These are phyloP conservation scores for Drosophila merina DNA, from an alignment of 2,888 invertebrate genomes.

Conservation along the genomic window DNA sequence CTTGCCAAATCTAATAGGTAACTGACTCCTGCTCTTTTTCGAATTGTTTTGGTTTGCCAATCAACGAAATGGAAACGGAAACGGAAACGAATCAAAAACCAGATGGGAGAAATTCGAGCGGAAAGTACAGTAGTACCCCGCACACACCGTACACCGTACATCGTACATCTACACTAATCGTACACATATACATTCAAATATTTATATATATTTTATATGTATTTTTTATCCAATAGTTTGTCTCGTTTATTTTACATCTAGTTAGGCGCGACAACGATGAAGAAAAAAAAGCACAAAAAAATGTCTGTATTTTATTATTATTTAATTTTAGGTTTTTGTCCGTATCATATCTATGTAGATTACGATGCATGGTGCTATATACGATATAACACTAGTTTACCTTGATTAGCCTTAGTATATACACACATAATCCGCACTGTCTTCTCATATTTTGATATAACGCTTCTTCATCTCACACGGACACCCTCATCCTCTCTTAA, in stretches of 20 bases:
- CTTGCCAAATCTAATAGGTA: constrained; percentile 82
- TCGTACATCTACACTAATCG: constrained; percentile 26
- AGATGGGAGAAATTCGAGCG: constrained; percentile 38
- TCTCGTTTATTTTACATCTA: constrained; percentile 46
- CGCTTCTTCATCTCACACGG: constrained; percentile 47
- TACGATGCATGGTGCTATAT: constrained; percentile 51
- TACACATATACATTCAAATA: constrained; percentile 34
- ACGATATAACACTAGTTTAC: constrained; percentile 71
- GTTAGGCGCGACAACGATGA: constrained; percentile 71
- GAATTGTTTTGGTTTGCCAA: constrained; percentile 78
- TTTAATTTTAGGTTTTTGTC: constrained; percentile 20
- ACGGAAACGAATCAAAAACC: constrained; percentile 56
- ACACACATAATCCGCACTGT: constrained; percentile 53
- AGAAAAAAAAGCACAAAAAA: constrained; percentile 55
- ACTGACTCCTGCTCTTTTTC: constrained; percentile 84
- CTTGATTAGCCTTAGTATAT: constrained; percentile 63
- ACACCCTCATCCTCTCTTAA: constrained; percentile 5
- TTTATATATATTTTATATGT: constrained; percentile 37
- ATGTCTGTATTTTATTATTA: constrained; percentile 9
- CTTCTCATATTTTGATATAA: constrained; percentile 64
- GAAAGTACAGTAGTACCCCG: constrained; percentile 41
- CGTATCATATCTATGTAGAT: constrained; percentile 41
- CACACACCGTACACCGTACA: constrained; percentile 38
- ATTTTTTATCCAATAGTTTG: constrained; percentile 33
- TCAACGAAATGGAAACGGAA: constrained; percentile 63